Percentiles rank a stretch among this genome's conserved stretches.
These are phyloP conservation scores for Montipora cactus DNA, from an alignment of 64 coral and sea anemone species.

Conservation along the genomic window DNA sequence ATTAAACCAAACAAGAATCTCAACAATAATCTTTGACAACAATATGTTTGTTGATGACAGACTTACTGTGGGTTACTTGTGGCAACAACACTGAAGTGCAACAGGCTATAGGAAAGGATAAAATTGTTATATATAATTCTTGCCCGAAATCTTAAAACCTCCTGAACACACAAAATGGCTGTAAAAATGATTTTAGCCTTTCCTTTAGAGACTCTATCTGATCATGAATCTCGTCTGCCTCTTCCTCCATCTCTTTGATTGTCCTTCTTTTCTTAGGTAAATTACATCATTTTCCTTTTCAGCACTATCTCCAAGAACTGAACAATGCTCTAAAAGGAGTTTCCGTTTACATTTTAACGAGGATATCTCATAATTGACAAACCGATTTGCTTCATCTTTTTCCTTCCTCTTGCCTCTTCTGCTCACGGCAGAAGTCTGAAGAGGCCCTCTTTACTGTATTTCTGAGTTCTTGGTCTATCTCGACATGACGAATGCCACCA, in stretches of 20 bases:
- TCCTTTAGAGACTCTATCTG: background rate
- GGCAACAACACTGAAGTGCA: background rate
- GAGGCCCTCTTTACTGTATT: background rate
- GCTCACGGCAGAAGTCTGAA: background rate
- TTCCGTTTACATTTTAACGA: background rate
- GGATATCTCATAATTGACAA: background rate
- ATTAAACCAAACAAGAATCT: background rate
- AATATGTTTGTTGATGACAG: background rate
- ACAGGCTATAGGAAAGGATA: background rate
- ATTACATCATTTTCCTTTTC: slow-evolving; percentile 19
- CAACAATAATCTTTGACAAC: background rate
- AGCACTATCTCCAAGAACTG: slow-evolving; percentile 18
- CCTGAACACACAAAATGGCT: background rate
- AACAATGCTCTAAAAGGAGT: background rate
- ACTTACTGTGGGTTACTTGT: background rate
- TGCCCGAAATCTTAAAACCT: background rate
- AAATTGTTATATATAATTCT: slow-evolving; percentile 3
- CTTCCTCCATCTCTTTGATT: background rate
- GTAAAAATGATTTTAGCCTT: background rate
- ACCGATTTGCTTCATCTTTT: background rate
- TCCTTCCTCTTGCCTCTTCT: background rate
- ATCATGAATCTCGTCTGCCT: background rate
- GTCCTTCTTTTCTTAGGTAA: slow-evolving; percentile 39
- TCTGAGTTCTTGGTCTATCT: background rate
- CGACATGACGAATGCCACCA: background rate